Percentiles rank a stretch among this genome's conserved stretches.
Conservation (phyloP, 2,113 vertebrate genomes). For the Psophia crepitans region DNA sequence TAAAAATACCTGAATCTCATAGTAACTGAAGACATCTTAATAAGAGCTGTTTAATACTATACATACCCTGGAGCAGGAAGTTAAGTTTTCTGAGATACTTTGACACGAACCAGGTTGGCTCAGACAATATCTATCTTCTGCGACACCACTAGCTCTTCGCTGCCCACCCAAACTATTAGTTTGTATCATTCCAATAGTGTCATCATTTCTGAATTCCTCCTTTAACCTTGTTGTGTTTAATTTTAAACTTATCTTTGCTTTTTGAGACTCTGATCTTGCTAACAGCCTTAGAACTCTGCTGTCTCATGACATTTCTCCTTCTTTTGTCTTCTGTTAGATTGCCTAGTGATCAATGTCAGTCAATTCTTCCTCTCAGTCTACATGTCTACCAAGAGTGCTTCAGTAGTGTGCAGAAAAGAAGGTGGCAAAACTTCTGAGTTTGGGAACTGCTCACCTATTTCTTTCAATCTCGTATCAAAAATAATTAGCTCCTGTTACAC, state of each 20-base stretch:
- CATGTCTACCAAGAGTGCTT: neutral
- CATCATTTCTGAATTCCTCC: neutral
- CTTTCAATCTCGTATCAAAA: neutral
- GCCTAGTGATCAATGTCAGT: neutral
- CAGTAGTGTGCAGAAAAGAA: neutral
- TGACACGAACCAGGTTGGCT: neutral
- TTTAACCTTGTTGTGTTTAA: neutral
- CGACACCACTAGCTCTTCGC: neutral
- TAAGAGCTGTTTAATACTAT: neutral
- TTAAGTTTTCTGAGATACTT: neutral
- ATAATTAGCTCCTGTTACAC: neutral
- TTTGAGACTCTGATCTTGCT: neutral
- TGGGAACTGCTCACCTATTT: neutral
- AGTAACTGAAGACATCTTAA: neutral
- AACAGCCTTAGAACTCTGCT: neutral
- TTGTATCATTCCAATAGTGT: neutral
- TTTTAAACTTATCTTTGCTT: neutral
- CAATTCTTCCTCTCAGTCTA: neutral
- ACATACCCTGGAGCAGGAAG: neutral
- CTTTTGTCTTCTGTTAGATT: neutral
- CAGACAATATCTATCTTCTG: neutral
- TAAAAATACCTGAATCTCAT: neutral
- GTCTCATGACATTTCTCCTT: neutral
- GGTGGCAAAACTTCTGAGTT: neutral
- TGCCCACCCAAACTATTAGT: neutral